Evolutionary conservation across 2,797 vertebrate genomes (phyloP), one percentile per base, ranked within the genome.

Genomic region (Siniperca scherzeri): DNA sequence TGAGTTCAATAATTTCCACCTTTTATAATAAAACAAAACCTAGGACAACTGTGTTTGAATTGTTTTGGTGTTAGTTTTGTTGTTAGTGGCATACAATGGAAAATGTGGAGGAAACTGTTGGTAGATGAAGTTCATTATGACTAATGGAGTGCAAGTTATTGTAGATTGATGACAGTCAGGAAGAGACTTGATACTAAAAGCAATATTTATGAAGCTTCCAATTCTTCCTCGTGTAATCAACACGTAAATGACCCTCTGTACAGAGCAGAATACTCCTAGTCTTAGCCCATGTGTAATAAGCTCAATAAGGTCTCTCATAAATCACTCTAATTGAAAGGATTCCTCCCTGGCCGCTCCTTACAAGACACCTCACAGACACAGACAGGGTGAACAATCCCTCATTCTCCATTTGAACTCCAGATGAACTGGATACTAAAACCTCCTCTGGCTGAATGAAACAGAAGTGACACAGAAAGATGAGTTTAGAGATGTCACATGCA

Each of bases 291-390:
- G 96, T 95, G 71, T 91, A 94, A 97, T 97, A 97, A 97, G 96
- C 97, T 96, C 96, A 96, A 96, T 96, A 96, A 96, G 97, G 96
- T 97, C 94, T 95, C 95, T 95, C 96, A 97, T 97, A 96, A 97
- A 99, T 99, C 97, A 98, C 96, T 97, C 96, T 99, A 98, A 99
- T 98, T 98, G 97, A 97, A 85, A 96, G 95, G 88, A 91, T 90
- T 91, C 96, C 96, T 97, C 97, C 95, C 95, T 96, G 95, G 96
- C 96, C 93, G 94, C 96, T 96, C 96, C 97, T 97, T 96, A 96
- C 95, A 96, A 96, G 96, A 96, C 96, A 96, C 96, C 96, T 96
- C 95, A 57, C 95, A 96, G 94, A 96, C 96, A 95, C 90, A 85
- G 84, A 91, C 87, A 84, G 93, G 95, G 94, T 96, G 96, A 96